Evolutionary conservation across 1,140 invertebrate species (phyloP), one percentile per base, ranked within the genome.

Genomic region (Lepidurus arcticus): DNA sequence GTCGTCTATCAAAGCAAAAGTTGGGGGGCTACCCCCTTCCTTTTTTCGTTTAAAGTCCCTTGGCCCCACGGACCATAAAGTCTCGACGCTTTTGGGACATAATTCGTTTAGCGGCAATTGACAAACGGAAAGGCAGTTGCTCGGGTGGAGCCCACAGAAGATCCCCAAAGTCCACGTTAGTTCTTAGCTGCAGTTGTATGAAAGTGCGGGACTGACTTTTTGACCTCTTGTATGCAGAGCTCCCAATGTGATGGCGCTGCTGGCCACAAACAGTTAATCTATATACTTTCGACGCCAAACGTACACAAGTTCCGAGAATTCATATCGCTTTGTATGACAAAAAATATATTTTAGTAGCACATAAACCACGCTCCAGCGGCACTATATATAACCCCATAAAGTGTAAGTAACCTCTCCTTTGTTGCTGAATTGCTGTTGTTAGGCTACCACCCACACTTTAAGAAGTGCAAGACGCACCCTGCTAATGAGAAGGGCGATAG

Each of bases 1-100:
- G 53, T 65, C 53, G 53, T 65, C 53, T 65, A 21, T 65, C 53
- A 65, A 65, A 65, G 53, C 53, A 65, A 65, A 34, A 65, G 53
- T 65, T 65, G 53, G 34, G 34, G 34, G 34, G 34, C 34, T 2
- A 0, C 34, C 53, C 21, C 21, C 53, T 4, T 65, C 3, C 53
- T 21, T 16, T 47, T 65, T 65, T 65, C n/a, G 53, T n/a, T 16
- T 21, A 7, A 7, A 65, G 53, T 65, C 53, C 53, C 53, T 21
- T 13, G 16, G 53, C 21, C 53, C 47, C 53, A 65, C 16, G 21
- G 53, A 65, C 53, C 53, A 65, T 65, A 65, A 65, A 65, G 16
- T 65, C 53, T 65, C 21, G 53, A 65, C 53, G 53, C 53, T 65
- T 65, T 65, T 21, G 53, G 21, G 53, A 65, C 53, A 65, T 65